Conservation (phyloP, 2,113 vertebrate genomes). For the Campylomormyrus numenius region DNA sequence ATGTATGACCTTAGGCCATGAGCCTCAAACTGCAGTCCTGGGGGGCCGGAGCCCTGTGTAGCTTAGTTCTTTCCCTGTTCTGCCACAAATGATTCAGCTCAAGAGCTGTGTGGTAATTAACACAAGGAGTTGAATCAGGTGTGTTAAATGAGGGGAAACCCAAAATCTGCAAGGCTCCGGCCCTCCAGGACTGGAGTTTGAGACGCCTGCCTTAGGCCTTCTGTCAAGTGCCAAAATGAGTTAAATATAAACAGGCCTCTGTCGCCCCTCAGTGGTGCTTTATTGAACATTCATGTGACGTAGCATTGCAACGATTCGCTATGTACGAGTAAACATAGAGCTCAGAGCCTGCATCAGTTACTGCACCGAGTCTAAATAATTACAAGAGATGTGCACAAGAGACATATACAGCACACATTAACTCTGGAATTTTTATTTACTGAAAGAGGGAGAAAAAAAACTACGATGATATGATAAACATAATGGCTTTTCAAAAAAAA, state of each 20-base stretch:
- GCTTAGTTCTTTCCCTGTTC: no score
- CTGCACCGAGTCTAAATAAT: neutral
- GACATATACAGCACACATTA: constrained; percentile 1
- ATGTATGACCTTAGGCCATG: neutral
- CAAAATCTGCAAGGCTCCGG: no score
- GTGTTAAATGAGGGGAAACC: no score
- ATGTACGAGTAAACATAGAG: neutral
- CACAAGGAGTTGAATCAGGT: no score
- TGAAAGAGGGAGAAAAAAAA: neutral
- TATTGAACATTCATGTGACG: neutral
- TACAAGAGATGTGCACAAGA: neutral
- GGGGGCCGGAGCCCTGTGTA: no score
- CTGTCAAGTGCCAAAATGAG: neutral
- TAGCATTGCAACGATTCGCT: neutral
- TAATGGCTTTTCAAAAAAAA: neutral
- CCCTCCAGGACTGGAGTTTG: no score
- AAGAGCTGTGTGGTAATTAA: no score
- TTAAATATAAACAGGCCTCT: neutral
- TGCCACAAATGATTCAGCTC: no score
- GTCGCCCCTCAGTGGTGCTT: neutral
- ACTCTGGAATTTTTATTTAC: neutral
- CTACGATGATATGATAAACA: neutral
- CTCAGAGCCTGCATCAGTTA: neutral
- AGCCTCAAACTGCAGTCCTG: no score
- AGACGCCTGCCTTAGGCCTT: neutral